Evolutionary conservation across 2,113 vertebrate genomes (phyloP), one percentile per base, ranked within the genome.

Genomic region (Dasyurus viverrinus): DNA sequence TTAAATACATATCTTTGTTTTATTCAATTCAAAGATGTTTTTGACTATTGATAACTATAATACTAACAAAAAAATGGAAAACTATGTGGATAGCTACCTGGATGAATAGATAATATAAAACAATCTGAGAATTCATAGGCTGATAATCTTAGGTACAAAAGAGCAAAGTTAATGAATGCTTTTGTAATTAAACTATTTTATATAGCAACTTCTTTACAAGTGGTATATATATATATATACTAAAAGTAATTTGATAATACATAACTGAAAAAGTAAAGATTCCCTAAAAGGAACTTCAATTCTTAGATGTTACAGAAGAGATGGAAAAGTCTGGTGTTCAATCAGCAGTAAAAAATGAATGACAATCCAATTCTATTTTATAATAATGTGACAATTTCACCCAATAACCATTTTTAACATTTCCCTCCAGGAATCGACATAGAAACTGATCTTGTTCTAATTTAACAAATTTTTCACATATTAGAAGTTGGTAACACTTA

Each of bases 341-440:
- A 90, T 84, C 27, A 95, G 92, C 27, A 95, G 12, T 3, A 36
- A 93, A 89, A 95, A 68, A 47, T 25, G 24, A 93, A 36, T 91
- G 54, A 93, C 14, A 19, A 93, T 42, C 46, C 89, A 36, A 92
- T 76, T 95, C 24, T 2, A 90, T 47, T 53, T 95, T 90, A 54
- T 90, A 25, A n/a, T 25, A 54, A 55, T 57, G 50, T 84, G 46
- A 30, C 36, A 93, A 89, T 93, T n/a, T 92, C 19, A 92, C 2
- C 90, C 57, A 93, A 52, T 47, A 95, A 96, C 93, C 47, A 93
- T 92, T 23, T 90, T 95, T 91, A 95, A 92, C 25, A 91, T 25
- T 95, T 1, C 89, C 57, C 96, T 52, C 53, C 36, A 55, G n/a
- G 68, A 89, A 68, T 25, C 94, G 84, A 50, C 3, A 16, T 84